Conservation (phyloP, 2,888 invertebrate genomes). For the Zaprionus lineosus region DNA sequence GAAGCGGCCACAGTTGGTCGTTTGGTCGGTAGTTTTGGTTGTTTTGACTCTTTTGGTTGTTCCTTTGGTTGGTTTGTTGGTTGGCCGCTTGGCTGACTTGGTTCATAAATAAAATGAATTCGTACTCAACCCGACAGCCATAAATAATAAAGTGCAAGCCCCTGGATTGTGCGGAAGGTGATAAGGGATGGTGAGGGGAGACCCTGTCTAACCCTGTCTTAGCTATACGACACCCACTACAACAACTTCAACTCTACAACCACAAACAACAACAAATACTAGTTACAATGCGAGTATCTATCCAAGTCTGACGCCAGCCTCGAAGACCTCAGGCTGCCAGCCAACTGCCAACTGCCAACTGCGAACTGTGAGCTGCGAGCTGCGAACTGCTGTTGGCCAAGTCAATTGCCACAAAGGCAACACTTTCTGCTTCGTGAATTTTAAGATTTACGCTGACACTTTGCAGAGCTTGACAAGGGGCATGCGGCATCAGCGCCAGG, state of each 20-base stretch:
- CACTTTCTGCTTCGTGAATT: slow-evolving; percentile 72
- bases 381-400: slow-evolving; percentile 48
- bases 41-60: slow-evolving; percentile 33
- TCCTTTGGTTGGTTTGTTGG: slow-evolving; percentile 21
- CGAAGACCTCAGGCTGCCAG: slow-evolving; percentile 9
- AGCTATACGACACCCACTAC: slow-evolving; percentile 46
- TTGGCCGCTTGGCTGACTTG: slow-evolving; percentile 62
- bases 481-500: neutral
- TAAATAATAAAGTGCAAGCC: slow-evolving; percentile 73
- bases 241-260: slow-evolving; percentile 1
- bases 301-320: too few relatives aligned
- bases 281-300: slow-evolving; percentile 17
- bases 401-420: slow-evolving; percentile 63
- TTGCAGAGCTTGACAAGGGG: slow-evolving; percentile 36
- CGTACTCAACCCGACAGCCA: slow-evolving; percentile 70
- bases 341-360: slow-evolving; percentile 30
- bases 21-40: slow-evolving; percentile 38
- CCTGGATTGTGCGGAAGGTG: slow-evolving; percentile 7
- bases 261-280: slow-evolving; percentile 7
- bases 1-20: slow-evolving; percentile 50
- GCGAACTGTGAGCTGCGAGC: slow-evolving; percentile 29
- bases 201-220: neutral
- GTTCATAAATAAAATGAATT: slow-evolving; percentile 75
- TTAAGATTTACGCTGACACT: slow-evolving; percentile 76
- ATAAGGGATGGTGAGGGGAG: too few relatives aligned